Conservation (phyloP, 2,797 vertebrate genomes). For the Nannoperca obscura region DNA sequence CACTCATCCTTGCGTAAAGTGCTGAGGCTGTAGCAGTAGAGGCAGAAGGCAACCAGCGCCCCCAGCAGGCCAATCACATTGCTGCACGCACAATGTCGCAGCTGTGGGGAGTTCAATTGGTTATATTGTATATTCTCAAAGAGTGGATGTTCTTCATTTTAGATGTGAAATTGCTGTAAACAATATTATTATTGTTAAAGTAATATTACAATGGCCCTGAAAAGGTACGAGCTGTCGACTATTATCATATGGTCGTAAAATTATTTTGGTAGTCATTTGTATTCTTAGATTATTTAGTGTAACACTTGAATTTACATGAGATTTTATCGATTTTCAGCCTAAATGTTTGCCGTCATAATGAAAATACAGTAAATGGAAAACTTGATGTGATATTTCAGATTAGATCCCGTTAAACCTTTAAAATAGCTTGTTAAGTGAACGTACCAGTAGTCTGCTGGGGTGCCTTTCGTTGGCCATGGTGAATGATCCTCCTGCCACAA, state of each 20-base stretch:
- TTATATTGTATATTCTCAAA: too few relatives aligned
- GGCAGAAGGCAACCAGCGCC: conserved; percentile 71
- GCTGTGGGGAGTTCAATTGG: conserved; percentile 50
- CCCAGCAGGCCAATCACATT: conserved; percentile 72
- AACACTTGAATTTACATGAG: background rate
- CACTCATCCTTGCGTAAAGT: accelerated
- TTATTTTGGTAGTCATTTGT: background rate
- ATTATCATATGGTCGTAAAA: background rate
- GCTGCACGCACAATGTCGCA: conserved; percentile 70
- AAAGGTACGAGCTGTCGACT: background rate
- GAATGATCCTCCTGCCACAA: conserved; percentile 78
- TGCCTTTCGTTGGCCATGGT: conserved; percentile 77
- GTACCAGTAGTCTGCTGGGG: conserved; percentile 75
- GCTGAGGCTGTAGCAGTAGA: conserved; percentile 70
- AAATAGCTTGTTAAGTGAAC: background rate
- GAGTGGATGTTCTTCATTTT: too few relatives aligned
- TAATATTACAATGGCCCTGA: background rate
- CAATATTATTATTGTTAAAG: background rate
- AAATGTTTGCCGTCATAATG: background rate
- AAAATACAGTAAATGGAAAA: background rate
- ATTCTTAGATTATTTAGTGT: background rate
- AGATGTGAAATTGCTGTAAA: too few relatives aligned
- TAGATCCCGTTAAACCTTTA: background rate
- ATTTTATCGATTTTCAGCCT: background rate
- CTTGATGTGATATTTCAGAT: background rate